These are phyloP conservation scores for Sycophila texana DNA, from an alignment of 2,888 invertebrate species.

Conservation along the genomic window DNA sequence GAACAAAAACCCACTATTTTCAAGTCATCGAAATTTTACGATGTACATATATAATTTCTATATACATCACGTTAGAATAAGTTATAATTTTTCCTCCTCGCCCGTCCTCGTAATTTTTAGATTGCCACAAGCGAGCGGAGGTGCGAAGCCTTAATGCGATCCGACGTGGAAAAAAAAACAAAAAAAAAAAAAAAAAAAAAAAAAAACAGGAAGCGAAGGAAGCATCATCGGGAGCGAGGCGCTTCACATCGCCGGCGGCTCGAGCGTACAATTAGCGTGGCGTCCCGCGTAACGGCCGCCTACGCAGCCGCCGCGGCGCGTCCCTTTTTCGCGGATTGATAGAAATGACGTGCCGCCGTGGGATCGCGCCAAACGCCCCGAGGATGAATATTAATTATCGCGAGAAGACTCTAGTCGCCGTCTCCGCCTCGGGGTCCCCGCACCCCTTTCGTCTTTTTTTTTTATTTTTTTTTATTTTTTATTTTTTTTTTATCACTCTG, in stretches of 20 bases:
- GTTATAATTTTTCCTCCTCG: neutral
- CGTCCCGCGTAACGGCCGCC: neutral
- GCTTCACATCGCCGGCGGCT: neutral
- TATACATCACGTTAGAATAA: neutral
- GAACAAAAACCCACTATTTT: too few species aligned
- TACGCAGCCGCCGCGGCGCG: neutral
- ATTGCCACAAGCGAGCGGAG: neutral
- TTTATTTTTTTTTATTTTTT: neutral
- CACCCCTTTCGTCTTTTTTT: too few species aligned
- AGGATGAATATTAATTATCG: constrained; percentile 26
- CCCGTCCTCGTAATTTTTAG: neutral
- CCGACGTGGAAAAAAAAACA: neutral
- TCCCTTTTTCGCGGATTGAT: neutral
- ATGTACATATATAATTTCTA: too few species aligned
- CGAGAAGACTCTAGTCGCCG: neutral
- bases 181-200: neutral
- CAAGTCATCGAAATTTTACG: too few species aligned
- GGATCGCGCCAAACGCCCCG: neutral
- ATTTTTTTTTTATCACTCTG: neutral
- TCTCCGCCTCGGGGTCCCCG: neutral
- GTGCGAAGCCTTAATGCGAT: neutral
- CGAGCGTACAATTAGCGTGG: constrained; percentile 6
- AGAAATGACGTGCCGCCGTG: neutral
- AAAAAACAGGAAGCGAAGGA: neutral
- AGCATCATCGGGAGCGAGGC: neutral